Percentiles rank a stretch among this genome's conserved stretches.
These are phyloP conservation scores for Amphibalanus amphitrite DNA, from an alignment of 1,140 invertebrate species.

Conservation along the genomic window DNA sequence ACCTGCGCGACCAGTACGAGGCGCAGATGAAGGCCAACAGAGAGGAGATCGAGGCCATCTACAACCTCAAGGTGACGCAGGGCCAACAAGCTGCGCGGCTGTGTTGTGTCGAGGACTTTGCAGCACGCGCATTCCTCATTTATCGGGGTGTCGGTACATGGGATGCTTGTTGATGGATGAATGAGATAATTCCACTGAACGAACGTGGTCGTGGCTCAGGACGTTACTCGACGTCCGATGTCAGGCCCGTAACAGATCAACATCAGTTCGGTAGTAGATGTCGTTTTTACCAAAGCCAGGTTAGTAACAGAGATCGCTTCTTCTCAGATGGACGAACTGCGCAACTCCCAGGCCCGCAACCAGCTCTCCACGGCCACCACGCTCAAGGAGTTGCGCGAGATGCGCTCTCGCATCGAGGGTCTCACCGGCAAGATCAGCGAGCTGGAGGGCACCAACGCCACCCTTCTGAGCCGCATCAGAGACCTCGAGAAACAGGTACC, in stretches of 20 bases:
- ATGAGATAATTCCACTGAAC: too few relatives aligned
- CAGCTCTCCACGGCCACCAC: conserved; percentile 32
- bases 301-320: too few relatives aligned
- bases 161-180: too few relatives aligned
- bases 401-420: conserved; percentile 49
- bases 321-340: conserved; percentile 19
- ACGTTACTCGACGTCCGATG: too few relatives aligned
- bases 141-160: too few relatives aligned
- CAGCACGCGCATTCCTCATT: too few relatives aligned
- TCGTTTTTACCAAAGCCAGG: too few relatives aligned
- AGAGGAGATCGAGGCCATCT: conserved; percentile 65
- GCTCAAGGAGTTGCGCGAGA: conserved; percentile 56
- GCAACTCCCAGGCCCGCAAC: conserved; percentile 11
- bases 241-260: too few relatives aligned
- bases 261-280: too few relatives aligned
- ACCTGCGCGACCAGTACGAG: conserved; percentile 83
- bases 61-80: conserved; percentile 58
- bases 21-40: conserved; percentile 67
- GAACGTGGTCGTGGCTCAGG: too few relatives aligned
- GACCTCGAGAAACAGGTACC: neutral
- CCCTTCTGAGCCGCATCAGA: conserved; percentile 25
- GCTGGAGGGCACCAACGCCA: conserved; percentile 47
- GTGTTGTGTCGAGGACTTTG: too few relatives aligned
- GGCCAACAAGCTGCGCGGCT: too few relatives aligned
- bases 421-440: conserved; percentile 51